Conservation (phyloP, 2,113 vertebrate genomes). For the Leuciscus idus region DNA sequence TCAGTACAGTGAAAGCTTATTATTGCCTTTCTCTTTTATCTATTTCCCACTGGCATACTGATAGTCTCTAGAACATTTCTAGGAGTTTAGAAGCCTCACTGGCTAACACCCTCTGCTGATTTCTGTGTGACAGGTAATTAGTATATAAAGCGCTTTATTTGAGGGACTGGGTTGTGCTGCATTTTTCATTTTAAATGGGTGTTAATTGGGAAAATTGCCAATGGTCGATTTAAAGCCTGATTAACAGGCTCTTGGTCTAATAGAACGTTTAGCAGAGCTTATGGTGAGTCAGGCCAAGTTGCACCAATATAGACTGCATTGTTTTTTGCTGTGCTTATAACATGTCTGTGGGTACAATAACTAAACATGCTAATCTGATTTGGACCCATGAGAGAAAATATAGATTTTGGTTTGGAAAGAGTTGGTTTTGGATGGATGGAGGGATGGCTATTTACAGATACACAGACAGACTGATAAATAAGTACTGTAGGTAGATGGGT, state of each 20-base stretch:
- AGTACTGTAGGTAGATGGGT: too few species aligned
- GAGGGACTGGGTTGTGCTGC: constrained; percentile 37
- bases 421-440: background rate
- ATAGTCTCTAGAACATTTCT: constrained; percentile 74
- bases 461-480: too few species aligned
- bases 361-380: background rate
- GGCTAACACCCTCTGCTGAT: constrained; percentile 46
- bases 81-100: constrained; percentile 58
- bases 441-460: too few species aligned
- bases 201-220: constrained; percentile 58
- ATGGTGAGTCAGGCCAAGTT: constrained; percentile 29
- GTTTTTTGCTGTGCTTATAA: constrained; percentile 24
- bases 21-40: constrained; percentile 68
- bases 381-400: background rate
- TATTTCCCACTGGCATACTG: constrained; percentile 70
- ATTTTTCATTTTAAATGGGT: constrained; percentile 54
- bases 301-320: constrained; percentile 29
- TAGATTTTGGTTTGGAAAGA: background rate
- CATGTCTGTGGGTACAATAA: constrained; percentile 7
- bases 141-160: constrained; percentile 62
- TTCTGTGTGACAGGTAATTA: constrained; percentile 62
- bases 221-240: constrained; percentile 47
- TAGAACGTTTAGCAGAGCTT: constrained; percentile 33
- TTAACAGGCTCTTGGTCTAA: constrained; percentile 44
- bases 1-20: constrained; percentile 70